phyloP scores from a whole-genome alignment of 1,140 invertebrate genomes.

The Lepidotrigona ventralis region DNA sequence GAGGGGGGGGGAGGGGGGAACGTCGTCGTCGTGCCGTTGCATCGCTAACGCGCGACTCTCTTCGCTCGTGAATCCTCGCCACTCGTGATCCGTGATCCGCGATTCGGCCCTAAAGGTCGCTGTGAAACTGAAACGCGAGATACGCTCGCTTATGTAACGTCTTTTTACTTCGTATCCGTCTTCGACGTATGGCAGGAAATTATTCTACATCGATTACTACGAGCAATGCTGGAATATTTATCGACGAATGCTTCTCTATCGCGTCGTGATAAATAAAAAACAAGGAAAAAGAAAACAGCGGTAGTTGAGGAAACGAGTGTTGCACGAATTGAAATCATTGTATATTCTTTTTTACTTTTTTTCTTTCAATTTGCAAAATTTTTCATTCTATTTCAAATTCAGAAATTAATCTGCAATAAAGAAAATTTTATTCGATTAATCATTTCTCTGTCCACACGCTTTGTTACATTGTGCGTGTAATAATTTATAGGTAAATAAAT shows the following conservation, averaged over 20 bases:
- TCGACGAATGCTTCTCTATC: not conserved
- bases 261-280: not conserved
- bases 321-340: no score
- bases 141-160: constrained; percentile 14
- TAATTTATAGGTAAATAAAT: no score
- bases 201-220: not conserved
- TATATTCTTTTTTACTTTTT: no score
- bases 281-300: not conserved
- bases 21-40: constrained; percentile 70
- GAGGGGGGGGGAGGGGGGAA: no score
- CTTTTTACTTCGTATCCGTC: not conserved
- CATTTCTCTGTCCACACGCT: no score
- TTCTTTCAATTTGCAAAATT: no score
- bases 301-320: not conserved
- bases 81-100: constrained; percentile 8
- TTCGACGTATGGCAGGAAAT: not conserved
- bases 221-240: not conserved
- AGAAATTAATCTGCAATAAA: no score
- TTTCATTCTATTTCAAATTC: no score
- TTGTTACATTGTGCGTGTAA: no score
- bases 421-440: no score
- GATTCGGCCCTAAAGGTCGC: constrained; percentile 72
- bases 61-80: constrained; percentile 9
- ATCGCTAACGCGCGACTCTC: constrained; percentile 61
- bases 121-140: constrained; percentile 39